Evolutionary conservation across 2,888 invertebrate species (phyloP).

Genomic region (Dermolepida albohirtum): DNA sequence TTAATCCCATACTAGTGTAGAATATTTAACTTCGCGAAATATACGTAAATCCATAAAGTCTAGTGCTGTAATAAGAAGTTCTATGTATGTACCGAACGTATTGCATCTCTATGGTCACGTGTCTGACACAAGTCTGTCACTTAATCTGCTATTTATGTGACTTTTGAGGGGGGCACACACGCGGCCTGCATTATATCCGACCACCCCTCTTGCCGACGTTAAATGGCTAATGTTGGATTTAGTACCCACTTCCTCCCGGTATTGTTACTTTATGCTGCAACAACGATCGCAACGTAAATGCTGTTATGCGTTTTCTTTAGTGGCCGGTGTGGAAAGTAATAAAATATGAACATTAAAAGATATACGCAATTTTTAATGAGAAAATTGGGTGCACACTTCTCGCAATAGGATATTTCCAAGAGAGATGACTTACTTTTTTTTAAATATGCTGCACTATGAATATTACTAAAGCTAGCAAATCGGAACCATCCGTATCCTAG

Average conservation of each 20-base stretch:
- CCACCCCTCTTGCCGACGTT: conserved; percentile 38
- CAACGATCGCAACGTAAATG: no score
- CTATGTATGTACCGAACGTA: conserved; percentile 33
- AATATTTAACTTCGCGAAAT: conserved; percentile 46
- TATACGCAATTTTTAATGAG: no score
- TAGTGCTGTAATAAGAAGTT: conserved; percentile 15
- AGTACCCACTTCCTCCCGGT: conserved; percentile 35
- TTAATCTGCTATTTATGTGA: conserved; percentile 67
- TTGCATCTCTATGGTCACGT: conserved; percentile 55
- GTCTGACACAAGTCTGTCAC: conserved; percentile 65
- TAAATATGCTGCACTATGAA: no score
- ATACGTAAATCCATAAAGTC: conserved; percentile 7
- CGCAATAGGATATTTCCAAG: no score
- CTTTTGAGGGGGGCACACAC: conserved; percentile 59
- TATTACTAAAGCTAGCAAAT: no score
- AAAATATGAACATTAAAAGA: no score
- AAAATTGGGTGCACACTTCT: no score
- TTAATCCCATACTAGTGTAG: conserved; percentile 59
- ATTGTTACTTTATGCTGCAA: conserved; percentile 4
- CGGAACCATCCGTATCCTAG: no score
- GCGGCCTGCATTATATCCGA: conserved; percentile 53
- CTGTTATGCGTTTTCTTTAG: no score
- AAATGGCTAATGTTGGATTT: conserved; percentile 47
- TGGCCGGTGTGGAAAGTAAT: no score
- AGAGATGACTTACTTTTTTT: no score